phyloP scores from a whole-genome alignment of 2,113 vertebrate genomes.

The Oreochromis tanganicae region DNA sequence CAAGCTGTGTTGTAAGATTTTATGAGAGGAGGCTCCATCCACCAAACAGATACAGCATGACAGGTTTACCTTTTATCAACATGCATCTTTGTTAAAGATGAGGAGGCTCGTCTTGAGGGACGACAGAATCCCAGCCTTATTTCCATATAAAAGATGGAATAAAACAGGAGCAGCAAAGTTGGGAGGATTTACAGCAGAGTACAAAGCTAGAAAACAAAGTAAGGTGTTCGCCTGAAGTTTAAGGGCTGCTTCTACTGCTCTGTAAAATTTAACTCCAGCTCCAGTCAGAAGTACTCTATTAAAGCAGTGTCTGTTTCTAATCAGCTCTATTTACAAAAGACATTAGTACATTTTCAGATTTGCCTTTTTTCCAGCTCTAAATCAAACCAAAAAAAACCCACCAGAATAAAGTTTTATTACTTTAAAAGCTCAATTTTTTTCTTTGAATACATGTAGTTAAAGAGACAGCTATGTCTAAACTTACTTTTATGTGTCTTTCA shows the following conservation, averaged over 20 bases:
- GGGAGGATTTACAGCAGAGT: not conserved
- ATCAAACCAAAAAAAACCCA: not conserved
- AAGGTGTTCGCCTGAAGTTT: not conserved
- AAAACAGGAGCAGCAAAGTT: not conserved
- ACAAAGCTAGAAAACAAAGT: not conserved
- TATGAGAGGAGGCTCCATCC: not conserved
- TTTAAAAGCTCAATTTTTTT: not conserved
- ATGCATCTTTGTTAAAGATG: not conserved
- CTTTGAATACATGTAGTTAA: accelerated
- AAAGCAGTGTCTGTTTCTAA: not conserved
- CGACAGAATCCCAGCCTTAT: not conserved
- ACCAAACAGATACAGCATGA: not conserved
- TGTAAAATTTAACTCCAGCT: not conserved
- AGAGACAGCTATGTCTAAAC: not conserved
- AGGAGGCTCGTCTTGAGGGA: not conserved
- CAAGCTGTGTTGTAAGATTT: not conserved
- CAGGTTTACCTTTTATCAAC: not conserved
- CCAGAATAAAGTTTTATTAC: not conserved
- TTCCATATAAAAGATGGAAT: not conserved
- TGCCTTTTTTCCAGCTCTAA: not conserved
- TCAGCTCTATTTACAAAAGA: not conserved
- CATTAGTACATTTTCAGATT: not conserved
- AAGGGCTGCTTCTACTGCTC: not conserved
- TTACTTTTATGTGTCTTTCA: not conserved
- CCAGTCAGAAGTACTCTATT: not conserved